A percentile compares a stretch with the other conserved stretches of the same genome.
Conservation (phyloP, 2,797 vertebrate species). For the Megalops cyprinoides region DNA sequence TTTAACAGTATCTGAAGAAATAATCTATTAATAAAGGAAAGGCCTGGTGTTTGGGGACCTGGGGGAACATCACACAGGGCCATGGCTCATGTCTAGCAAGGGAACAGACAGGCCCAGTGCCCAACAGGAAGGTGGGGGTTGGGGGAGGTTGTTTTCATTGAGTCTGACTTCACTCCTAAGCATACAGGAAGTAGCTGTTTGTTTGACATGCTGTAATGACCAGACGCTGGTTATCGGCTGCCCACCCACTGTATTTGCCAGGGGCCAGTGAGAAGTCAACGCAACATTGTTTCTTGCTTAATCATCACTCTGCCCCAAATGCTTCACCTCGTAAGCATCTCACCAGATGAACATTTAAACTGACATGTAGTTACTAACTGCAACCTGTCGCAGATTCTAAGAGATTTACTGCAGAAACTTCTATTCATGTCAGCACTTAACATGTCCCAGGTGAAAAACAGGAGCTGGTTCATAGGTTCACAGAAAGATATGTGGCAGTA, state of each 20-base stretch:
- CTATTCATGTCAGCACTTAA: no score
- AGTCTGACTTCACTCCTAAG: no score
- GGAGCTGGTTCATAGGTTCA: no score
- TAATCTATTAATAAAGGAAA: neutral
- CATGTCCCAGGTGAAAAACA: no score
- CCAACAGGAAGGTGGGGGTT: neutral
- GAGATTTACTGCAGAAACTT: no score
- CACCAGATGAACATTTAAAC: neutral
- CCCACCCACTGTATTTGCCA: neutral
- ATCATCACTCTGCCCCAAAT: neutral
- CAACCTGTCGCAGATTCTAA: no score
- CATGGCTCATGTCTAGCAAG: neutral
- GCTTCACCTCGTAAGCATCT: no score
- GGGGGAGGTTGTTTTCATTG: neutral
- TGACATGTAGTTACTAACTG: neutral
- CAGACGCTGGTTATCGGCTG: neutral
- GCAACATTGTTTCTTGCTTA: neutral
- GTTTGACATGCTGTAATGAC: neutral
- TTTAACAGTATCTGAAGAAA: no score
- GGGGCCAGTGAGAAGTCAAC: no score
- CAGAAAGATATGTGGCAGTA: no score
- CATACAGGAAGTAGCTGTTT: neutral
- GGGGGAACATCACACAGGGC: neutral
- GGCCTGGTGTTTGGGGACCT: neutral
- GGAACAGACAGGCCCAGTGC: neutral